Evolutionary conservation across 2,797 vertebrate genomes (phyloP), one percentile per base, ranked within the genome.

Genomic region (Momotus momota): DNA sequence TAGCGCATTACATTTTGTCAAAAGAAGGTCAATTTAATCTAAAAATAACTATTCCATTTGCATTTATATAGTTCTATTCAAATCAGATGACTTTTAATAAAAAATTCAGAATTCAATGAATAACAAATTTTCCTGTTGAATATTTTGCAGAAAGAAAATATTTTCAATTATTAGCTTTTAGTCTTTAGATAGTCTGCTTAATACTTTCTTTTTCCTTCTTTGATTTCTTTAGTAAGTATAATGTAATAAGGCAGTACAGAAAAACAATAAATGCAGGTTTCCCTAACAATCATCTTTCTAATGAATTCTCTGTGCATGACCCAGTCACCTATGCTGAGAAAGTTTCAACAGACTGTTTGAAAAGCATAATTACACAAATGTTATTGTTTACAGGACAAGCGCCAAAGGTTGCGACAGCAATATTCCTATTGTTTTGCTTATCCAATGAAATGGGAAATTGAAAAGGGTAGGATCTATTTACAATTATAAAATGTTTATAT

Each of bases 41-140:
- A 45, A 94, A 96, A 87, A 57, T 48, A 92, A 31, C 5, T 60
- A 40, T 92, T 93, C 67, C 6, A 82, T 95, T 94, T 96, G 79
- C 48, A 91, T 94, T 85, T 90, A 85, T 86, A 86, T 77, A 66
- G 60, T 58, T 90, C 60, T 70, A 66, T 80, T 88, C 29, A 88
- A 90, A 86, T 83, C 33, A 62, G 77, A 70, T 81, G 12, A 62
- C 40, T 70, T 65, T 4, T 51, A 91, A 95, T 77, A 64, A 89
- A 94, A 94, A 93, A 87, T 15, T 73, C 67, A 88, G 69, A 83
- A 90, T 65, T 72, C 54, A 48, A 75, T 93, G 78, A 81, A 91
- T 86, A 89, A 20, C 4, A 88, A 41, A 7, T 71, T 89, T 89
- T 85, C 31, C 35, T 55, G 9, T 20, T 52, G 12, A 67, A 64